phyloP scores from a whole-genome alignment of 1,140 invertebrate genomes.

The Medauroidea extradentata region DNA sequence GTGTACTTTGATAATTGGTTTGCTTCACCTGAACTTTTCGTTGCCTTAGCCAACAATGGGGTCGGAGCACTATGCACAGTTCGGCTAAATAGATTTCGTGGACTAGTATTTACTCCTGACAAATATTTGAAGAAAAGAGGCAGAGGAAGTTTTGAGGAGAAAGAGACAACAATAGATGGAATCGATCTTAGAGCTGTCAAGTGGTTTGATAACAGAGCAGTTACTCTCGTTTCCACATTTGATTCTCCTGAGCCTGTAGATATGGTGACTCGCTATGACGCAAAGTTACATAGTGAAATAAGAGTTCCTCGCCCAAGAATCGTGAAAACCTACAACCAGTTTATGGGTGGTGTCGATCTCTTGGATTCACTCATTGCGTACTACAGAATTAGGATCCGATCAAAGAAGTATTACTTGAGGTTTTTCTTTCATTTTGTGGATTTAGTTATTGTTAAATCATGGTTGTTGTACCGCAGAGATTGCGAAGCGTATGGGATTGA shows the following conservation, averaged over 20 bases:
- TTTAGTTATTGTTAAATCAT: slow-evolving; percentile 13
- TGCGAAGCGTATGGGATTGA: slow-evolving; percentile 3
- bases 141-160: slow-evolving; percentile 2
- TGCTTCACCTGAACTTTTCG: slow-evolving; percentile 16
- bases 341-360: slow-evolving; percentile 22
- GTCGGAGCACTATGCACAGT: slow-evolving; percentile 40
- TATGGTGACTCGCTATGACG: too few relatives aligned
- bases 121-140: slow-evolving; percentile 3
- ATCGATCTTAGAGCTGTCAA: neutral
- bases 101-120: slow-evolving; percentile 27
- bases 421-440: slow-evolving; percentile 18
- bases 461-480: slow-evolving; percentile 17
- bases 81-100: slow-evolving; percentile 34
- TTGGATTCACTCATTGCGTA: slow-evolving; percentile 19
- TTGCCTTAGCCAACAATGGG: slow-evolving; percentile 15
- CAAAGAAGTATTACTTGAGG: slow-evolving; percentile 22
- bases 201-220: slow-evolving; percentile 9
- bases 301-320: too few relatives aligned
- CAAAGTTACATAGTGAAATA: too few relatives aligned
- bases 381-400: slow-evolving; percentile 19
- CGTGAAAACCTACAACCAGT: slow-evolving; percentile 19
- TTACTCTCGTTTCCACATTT: too few relatives aligned
- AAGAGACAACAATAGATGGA: slow-evolving; percentile 4
- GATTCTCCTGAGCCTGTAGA: too few relatives aligned
- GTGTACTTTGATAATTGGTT: slow-evolving; percentile 31